Evolutionary conservation across 2,797 vertebrate genomes (phyloP), one percentile per base, ranked within the genome.

Genomic region (Threskiornis aethiopicus): DNA sequence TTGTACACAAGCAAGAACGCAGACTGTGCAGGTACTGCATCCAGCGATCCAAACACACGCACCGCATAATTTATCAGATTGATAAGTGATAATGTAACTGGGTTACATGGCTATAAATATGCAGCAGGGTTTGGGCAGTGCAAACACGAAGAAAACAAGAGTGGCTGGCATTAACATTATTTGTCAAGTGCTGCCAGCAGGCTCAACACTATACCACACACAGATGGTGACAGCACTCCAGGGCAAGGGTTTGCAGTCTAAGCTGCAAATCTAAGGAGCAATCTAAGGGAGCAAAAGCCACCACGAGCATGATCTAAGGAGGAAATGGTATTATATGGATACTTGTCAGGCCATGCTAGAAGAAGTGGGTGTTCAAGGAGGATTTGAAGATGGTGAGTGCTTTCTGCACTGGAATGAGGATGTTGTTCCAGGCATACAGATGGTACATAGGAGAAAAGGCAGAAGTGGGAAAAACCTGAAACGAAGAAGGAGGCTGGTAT

Each of bases 391-490:
- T 66, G 93, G 37, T 35, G 84, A 96, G 69, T 70, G 82, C 58
- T 92, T 94, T 91, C 93, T 96, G 94, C 94, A 94, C 89, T 86
- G 76, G 79, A 93, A 96, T 86, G 87, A 96, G 77, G 93, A 96
- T 90, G 92, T 49, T 93, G 95, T 95, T 97, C 92, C 96, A 96
- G 92, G 88, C 94, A 93, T 93, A 86, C 80, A 93, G 95, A 96
- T 93, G 91, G 93, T 66, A 92, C 64, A 93, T 41, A 85, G 86
- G 70, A 93, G 88, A 91, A 96, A 97, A 97, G 81, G 92, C 88
- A 94, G 91, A 91, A 94, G 73, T 88, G 92, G 93, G 86, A 94
- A 95, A 94, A 96, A 95, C 79, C 94, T 96, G 95, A 90, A 96
- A 92, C 33, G 87, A 93, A 96, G 95, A 75, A 93, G 93, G 89